Percentiles rank a stretch among this genome's conserved stretches.
phyloP scores from a whole-genome alignment of 2,113 vertebrate species.

The Scopus umbretta region DNA sequence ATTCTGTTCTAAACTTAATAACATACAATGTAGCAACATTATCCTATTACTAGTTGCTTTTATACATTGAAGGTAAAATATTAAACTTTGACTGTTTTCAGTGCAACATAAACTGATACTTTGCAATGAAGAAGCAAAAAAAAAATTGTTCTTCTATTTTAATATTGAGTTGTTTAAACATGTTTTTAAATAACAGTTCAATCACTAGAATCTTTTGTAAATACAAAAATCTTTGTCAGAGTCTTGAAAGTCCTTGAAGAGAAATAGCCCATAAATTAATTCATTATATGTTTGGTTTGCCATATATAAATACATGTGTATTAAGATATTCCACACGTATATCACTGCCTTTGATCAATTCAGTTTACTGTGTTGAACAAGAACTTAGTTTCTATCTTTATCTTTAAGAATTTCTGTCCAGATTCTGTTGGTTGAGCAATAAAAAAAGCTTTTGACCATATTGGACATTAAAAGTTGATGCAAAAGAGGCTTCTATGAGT shows the following conservation, averaged over 20 bases:
- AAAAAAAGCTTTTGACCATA: neutral
- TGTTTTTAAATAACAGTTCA: neutral
- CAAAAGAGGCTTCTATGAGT: neutral
- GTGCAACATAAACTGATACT: neutral
- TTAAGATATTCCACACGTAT: neutral
- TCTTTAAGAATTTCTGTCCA: neutral
- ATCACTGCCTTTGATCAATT: neutral
- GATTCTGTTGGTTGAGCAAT: neutral
- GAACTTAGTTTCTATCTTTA: neutral
- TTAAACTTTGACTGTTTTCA: neutral
- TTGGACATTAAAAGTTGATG: neutral
- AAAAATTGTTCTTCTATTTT: neutral
- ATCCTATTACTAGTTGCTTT: neutral
- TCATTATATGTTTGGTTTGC: neutral
- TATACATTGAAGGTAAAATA: neutral
- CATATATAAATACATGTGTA: rapidly evolving
- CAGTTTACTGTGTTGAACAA: neutral
- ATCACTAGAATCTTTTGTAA: neutral
- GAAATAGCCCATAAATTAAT: neutral
- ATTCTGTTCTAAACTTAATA: neutral
- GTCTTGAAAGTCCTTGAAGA: neutral
- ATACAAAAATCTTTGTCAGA: neutral
- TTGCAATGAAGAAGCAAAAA: neutral
- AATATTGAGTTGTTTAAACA: neutral
- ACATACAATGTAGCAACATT: neutral